A percentile compares a stretch with the other conserved stretches of the same genome.
Conservation (phyloP, 2,888 invertebrate species). For the Agonopterix arenella region DNA sequence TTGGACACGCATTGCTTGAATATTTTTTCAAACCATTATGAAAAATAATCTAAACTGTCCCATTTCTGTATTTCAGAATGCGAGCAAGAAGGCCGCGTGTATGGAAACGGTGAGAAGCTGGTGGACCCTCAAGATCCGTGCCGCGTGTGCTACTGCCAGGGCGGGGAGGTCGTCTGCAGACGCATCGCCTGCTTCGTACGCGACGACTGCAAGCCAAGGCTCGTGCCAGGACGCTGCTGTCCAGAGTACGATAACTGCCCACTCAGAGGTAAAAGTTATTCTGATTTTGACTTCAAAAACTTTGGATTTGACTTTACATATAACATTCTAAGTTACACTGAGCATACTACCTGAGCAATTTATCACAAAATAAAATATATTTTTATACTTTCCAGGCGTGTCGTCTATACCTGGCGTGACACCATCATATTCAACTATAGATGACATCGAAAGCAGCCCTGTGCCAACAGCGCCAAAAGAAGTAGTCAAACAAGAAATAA, state of each 20-base stretch:
- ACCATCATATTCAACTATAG: slow-evolving; percentile 14
- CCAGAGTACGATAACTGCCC: slow-evolving; percentile 90
- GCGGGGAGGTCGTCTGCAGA: slow-evolving; percentile 87
- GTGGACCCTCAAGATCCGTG: slow-evolving; percentile 84
- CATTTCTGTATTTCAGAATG: slow-evolving; percentile 77
- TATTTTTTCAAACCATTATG: too few relatives aligned
- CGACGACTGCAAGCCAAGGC: slow-evolving; percentile 84
- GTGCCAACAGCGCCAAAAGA: slow-evolving; percentile 33
- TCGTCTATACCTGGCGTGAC: slow-evolving; percentile 46
- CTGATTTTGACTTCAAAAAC: too few relatives aligned
- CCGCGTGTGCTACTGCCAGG: slow-evolving; percentile 88
- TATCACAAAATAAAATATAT: neutral
- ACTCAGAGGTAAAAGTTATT: slow-evolving; percentile 66
- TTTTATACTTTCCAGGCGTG: slow-evolving; percentile 47
- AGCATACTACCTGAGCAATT: too few relatives aligned
- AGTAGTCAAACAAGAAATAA: slow-evolving; percentile 55
- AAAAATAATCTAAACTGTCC: neutral
- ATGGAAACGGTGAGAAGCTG: slow-evolving; percentile 86
- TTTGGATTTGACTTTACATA: too few relatives aligned
- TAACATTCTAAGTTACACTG: too few relatives aligned
- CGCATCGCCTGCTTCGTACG: slow-evolving; percentile 86
- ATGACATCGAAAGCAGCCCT: slow-evolving; percentile 19
- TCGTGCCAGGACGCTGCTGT: slow-evolving; percentile 85
- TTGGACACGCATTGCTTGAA: too few relatives aligned
- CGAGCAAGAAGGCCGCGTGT: slow-evolving; percentile 83